Base-by-base conservation (phyloP, 1,140 invertebrate genomes). In the Heliconius melpomene region DNA sequence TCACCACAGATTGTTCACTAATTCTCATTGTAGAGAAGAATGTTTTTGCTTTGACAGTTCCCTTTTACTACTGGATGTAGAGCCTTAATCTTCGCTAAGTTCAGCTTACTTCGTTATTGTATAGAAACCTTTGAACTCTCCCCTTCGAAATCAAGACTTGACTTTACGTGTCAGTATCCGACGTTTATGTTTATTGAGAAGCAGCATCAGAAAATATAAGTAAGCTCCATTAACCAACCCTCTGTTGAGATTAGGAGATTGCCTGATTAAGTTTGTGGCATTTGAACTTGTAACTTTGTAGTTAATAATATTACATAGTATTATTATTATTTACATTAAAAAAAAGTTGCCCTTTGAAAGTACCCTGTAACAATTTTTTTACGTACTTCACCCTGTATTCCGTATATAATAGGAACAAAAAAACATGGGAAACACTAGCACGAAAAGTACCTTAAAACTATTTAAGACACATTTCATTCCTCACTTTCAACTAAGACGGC, bases 151-250 rank as follows among this genome's bases (percentile, higher is more conserved):
- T 87, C 87, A 88, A 87, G 84, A 82, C 85, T 85, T 84, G 86
- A 85, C 82, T 88, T 91, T 88, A 90, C 89, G 86, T 88, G 85
- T 86, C 85, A 83, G 79, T 85, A 89, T 89, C 82, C 82, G 86
- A 89, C 89, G 77, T 92, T 92, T 93, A 91, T 91, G 89, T 88
- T 89, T 90, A 93, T 93, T 89, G 91, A 93, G 91, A 90, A 91
- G 87, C 82, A 77, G 82, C 71, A 84, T 84, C 82, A 87, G 85
- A 85, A 85, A 87, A 87, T 89, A 89, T 88, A 89, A 91, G 90
- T 91, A 87, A 88, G 88, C 89, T 88, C 88, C 88, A 92, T 93
- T 93, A 92, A 89, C 87, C 91, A 91, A 91, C 91, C 90, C 86
- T 84, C 82, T 86, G 83, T 86, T 66, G 83, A 83, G 84, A 85